A percentile compares a stretch with the other conserved stretches of the same genome.
Evolutionary conservation across 2,888 invertebrate species (phyloP).

Genomic region (Cinara cedri): DNA sequence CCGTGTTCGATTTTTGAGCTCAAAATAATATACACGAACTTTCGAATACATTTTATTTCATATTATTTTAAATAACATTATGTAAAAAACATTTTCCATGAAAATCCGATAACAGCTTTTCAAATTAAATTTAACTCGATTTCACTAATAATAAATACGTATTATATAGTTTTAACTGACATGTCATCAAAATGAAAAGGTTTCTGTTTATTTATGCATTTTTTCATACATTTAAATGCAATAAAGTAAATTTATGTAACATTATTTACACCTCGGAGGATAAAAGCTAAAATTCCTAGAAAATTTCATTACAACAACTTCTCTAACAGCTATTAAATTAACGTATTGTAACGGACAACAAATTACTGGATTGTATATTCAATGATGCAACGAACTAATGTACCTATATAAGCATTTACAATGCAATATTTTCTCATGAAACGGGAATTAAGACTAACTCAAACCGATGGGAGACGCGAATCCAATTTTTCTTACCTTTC

Average conservation of each 20-base stretch:
- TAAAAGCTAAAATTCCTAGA: neutral
- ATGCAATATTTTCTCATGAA: neutral
- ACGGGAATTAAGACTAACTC: neutral
- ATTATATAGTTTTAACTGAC: neutral
- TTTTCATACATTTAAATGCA: neutral
- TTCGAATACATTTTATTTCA: too few relatives aligned
- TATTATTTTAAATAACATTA: too few relatives aligned
- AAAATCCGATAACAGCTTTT: neutral
- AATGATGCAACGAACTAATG: neutral
- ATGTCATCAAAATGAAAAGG: neutral
- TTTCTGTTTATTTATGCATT: too few relatives aligned
- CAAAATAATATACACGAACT: too few relatives aligned
- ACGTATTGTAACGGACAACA: neutral
- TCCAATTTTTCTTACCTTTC: neutral
- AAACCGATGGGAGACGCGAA: neutral
- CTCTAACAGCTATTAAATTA: neutral
- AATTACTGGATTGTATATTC: conserved; percentile 1
- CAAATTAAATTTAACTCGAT: neutral
- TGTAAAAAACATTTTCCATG: too few relatives aligned
- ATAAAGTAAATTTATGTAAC: neutral
- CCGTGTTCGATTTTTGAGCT: too few relatives aligned
- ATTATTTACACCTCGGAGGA: neutral
- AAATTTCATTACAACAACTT: neutral
- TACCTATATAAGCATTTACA: too few relatives aligned
- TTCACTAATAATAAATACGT: neutral